Evolutionary conservation across 2,797 vertebrate species (phyloP).

Genomic region (Tinamus major): DNA sequence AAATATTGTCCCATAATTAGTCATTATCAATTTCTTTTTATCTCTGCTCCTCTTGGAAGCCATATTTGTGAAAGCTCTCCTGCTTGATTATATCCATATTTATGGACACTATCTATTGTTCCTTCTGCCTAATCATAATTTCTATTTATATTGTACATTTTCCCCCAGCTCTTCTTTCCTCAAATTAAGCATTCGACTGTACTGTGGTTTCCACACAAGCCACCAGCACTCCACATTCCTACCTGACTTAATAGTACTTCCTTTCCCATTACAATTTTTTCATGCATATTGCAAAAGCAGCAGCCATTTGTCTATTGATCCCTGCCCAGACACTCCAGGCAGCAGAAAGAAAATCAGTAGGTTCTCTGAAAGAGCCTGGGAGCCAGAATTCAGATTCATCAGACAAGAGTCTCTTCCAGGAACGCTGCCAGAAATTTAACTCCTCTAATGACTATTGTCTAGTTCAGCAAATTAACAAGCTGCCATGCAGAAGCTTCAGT

Average conservation of each 20-base stretch:
- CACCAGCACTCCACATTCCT: background rate
- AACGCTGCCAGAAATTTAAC: background rate
- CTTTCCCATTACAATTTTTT: too few relatives aligned
- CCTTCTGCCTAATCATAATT: background rate
- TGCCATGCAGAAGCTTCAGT: background rate
- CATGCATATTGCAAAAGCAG: too few relatives aligned
- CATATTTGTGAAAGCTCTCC: background rate
- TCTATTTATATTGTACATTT: background rate
- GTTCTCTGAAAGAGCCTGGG: background rate
- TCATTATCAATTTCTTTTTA: background rate
- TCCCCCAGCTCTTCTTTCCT: background rate
- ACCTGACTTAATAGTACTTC: too few relatives aligned
- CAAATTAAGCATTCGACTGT: background rate
- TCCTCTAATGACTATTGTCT: too few relatives aligned
- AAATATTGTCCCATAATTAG: background rate
- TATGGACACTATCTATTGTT: background rate
- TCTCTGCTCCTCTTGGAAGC: background rate
- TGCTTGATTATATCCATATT: too few relatives aligned
- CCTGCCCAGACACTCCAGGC: background rate
- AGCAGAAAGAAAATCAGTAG: too few relatives aligned
- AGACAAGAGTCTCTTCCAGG: background rate
- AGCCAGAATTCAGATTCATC: too few relatives aligned
- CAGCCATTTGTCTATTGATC: background rate
- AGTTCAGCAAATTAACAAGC: background rate
- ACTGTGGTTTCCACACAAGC: too few relatives aligned